Evolutionary conservation across 2,113 vertebrate genomes (phyloP), one percentile per base, ranked within the genome.

Genomic region (Piprites chloris): DNA sequence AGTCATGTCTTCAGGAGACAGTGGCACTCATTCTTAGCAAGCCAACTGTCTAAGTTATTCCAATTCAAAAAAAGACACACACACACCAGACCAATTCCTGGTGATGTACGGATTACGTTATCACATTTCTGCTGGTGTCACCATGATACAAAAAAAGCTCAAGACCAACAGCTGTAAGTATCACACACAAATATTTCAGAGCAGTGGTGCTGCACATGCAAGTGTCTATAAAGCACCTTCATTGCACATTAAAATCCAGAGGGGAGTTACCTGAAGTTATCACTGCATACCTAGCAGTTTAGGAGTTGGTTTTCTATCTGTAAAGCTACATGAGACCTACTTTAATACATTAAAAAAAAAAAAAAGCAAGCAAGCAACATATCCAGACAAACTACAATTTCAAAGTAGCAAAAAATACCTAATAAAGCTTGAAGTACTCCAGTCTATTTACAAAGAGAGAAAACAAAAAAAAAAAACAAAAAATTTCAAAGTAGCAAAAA

Each of bases 141-240:
- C 76, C 66, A 77, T 2, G 42, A 80, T 66, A 92, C 47, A 83
- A 84, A 63, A 93, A 82, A 91, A 94, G 81, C 81, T 91, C 74
- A 91, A 89, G 78, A 65, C 37, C 71, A 90, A 95, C 91, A 96
- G 94, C 88, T 97, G 94, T 87, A 88, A 91, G 78, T 44, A 81
- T 55, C 76, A 74, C 0, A 56, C 75, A 92, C 6, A 71, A 87
- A 39, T 49, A 69, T 77, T 86, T 86, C 76, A 71, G 39, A 86
- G 21, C 53, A 93, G 65, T 59, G 47, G 42, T 83, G 39, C 73
- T 53, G 44, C 46, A 77, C 63, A 59, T 24, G 9, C 58, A 76
- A 77, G 37, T 69, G 46, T 80, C 85, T 4, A 76, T 33, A 85
- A 92, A 88, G 47, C 26, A 92, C 58, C 68, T 62, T 79, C 39